phyloP scores from a whole-genome alignment of 2,888 invertebrate species.

The Oscheius onirici region DNA sequence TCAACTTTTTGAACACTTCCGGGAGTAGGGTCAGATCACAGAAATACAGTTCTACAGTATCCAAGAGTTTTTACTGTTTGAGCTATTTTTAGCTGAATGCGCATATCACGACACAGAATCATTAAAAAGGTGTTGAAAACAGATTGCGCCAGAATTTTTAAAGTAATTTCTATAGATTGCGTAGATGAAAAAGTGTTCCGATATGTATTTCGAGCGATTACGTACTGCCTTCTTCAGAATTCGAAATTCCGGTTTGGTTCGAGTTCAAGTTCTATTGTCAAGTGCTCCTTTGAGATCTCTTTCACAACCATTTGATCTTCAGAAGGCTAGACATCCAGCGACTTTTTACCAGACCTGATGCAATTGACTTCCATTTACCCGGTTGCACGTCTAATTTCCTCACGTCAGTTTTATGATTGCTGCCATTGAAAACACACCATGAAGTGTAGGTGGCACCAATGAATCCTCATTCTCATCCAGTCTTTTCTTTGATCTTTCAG shows the following conservation, averaged over 20 bases:
- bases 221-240: too few species aligned
- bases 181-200: not conserved
- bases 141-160: conserved; percentile 9
- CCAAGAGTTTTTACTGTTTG: not conserved
- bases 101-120: not conserved
- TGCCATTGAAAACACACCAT: not conserved
- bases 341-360: too few species aligned
- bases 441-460: too few species aligned
- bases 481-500: too few species aligned
- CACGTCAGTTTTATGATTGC: conserved; percentile 1
- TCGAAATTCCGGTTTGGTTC: too few species aligned
- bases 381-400: not conserved
- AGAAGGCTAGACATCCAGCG: too few species aligned
- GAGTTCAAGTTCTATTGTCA: too few species aligned
- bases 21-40: not conserved
- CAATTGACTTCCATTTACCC: too few species aligned
- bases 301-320: too few species aligned
- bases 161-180: not conserved
- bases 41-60: not conserved
- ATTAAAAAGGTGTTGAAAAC: not conserved
- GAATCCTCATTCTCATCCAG: too few species aligned
- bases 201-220: too few species aligned
- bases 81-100: not conserved
- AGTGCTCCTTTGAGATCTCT: too few species aligned
- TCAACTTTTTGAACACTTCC: not conserved